Evolutionary conservation across 2,113 vertebrate species (phyloP).

Genomic region (Lates calcarifer): DNA sequence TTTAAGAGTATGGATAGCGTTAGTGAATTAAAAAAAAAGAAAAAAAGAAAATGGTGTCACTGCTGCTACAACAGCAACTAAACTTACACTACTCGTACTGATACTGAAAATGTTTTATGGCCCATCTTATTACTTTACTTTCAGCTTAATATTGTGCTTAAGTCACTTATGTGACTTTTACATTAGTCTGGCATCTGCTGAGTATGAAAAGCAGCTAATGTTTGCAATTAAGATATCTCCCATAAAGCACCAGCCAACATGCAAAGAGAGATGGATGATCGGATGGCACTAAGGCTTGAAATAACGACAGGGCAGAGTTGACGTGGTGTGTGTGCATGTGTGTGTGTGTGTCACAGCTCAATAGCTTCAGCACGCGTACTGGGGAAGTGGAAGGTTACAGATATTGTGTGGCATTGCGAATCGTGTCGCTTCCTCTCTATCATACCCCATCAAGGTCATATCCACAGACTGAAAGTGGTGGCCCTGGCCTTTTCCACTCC

Average conservation of each 20-base stretch:
- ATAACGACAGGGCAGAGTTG: conserved; percentile 70
- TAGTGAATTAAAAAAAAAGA: conserved; percentile 19
- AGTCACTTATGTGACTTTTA: conserved; percentile 43
- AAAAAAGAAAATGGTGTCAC: conserved; percentile 41
- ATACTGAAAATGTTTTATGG: conserved; percentile 13
- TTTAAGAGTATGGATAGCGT: conserved; percentile 42
- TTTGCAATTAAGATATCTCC: conserved; percentile 43
- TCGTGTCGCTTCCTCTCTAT: conserved; percentile 82
- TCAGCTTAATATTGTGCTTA: conserved; percentile 42
- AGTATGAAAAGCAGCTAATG: conserved; percentile 41
- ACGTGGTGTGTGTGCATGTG: conserved; percentile 42
- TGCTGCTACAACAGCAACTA: conserved; percentile 13
- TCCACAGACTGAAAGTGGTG: conserved; percentile 80
- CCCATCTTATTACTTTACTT: conserved; percentile 31
- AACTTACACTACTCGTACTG: conserved; percentile 7
- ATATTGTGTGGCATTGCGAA: conserved; percentile 81
- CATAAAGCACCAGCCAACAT: conserved; percentile 60
- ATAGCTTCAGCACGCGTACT: conserved; percentile 57
- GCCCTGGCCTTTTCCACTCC: conserved; percentile 82
- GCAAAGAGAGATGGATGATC: conserved; percentile 66
- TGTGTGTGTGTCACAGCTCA: conserved; percentile 70
- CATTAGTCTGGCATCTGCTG: conserved; percentile 44
- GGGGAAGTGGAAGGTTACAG: conserved; percentile 77
- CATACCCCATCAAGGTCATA: conserved; percentile 85
- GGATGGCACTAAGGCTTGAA: conserved; percentile 66